phyloP scores from a whole-genome alignment of 2,797 vertebrate genomes.

The Molossus alvarezi region DNA sequence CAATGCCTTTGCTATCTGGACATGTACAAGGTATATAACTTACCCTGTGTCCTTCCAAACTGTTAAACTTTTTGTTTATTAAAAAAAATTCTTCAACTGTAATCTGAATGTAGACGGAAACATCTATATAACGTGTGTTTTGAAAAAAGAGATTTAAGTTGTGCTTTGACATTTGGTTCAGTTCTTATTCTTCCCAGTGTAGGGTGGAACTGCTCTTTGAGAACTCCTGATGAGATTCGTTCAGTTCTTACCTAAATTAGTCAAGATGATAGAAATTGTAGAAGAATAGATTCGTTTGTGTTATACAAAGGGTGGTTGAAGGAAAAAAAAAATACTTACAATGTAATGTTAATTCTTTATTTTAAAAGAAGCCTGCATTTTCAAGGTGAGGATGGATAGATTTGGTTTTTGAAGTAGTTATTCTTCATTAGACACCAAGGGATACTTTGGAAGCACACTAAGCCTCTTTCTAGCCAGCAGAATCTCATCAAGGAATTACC shows the following conservation, averaged over 20 bases:
- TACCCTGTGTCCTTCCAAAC: slow-evolving; percentile 11
- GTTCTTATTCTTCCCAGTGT: background rate
- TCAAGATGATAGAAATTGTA: slow-evolving; percentile 50
- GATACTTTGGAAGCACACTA: background rate
- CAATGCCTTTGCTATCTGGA: background rate
- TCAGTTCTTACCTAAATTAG: slow-evolving; percentile 55
- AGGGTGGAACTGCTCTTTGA: background rate
- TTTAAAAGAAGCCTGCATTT: slow-evolving; percentile 55
- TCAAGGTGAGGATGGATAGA: background rate
- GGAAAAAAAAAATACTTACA: background rate
- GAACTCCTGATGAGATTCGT: slow-evolving; percentile 28
- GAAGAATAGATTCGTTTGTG: slow-evolving; percentile 31
- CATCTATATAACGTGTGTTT: slow-evolving; percentile 44
- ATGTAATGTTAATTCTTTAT: background rate
- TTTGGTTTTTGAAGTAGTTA: slow-evolving; percentile 37
- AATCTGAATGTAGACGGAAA: slow-evolving; percentile 68
- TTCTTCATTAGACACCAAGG: background rate
- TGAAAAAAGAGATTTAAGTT: no score
- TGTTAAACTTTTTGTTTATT: slow-evolving; percentile 53
- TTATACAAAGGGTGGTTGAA: slow-evolving; percentile 22
- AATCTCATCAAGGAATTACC: background rate
- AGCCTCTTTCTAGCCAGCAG: background rate
- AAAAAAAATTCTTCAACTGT: slow-evolving; percentile 60
- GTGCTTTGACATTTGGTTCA: background rate
- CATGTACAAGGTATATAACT: slow-evolving; percentile 44